Evolutionary conservation across 92 coral and sea anemone genomes (phyloP), one percentile per base, ranked within the genome.

Genomic region (Bergia puertoricense): DNA sequence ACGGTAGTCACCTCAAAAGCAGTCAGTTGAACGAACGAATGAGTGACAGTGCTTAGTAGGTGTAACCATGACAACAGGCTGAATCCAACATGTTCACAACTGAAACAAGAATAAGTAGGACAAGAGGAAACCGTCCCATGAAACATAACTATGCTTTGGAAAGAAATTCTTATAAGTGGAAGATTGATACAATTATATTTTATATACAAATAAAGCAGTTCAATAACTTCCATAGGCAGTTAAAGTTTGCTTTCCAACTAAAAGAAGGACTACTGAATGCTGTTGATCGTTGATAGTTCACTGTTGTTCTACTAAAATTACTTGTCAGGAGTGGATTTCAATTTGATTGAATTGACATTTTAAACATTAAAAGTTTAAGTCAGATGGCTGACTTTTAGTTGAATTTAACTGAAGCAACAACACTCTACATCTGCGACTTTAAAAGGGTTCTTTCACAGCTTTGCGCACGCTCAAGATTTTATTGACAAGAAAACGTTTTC

Each of bases 161-260:
- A 54, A 79, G 67, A 79, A 23, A n/a, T 48, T 30, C 82, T 79
- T 50, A 48, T 2, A 7, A 78, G 40, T 22, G 82, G 66, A 78
- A 44, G 82, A 48, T n/a, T 78, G 77, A 42, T 6, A 9, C 4
- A 5, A 73, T 14, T 73, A 30, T 30, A 30, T 42, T 1, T 73
- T 39, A 20, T 9, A 11, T 54, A 54, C 16, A 54, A 54, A 11
- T 54, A 10, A 54, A 54, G 59, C 59, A 42, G 38, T 38, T 37
- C 42, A 40, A 9, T 15, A 18, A 50, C 59, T n/a, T 77, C 81
- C 81, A 30, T 30, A 30, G 30, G 30, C 30, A 77, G 6, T 8
- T 44, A 43, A 77, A 77, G 81, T 77, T 77, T 77, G 59, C 81
- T 23, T 16, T 23, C 42, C n/a, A 50, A 36, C 77, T 37, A 13